Evolutionary conservation across 2,888 invertebrate genomes (phyloP).

Genomic region (Tolmerus cingulatus): DNA sequence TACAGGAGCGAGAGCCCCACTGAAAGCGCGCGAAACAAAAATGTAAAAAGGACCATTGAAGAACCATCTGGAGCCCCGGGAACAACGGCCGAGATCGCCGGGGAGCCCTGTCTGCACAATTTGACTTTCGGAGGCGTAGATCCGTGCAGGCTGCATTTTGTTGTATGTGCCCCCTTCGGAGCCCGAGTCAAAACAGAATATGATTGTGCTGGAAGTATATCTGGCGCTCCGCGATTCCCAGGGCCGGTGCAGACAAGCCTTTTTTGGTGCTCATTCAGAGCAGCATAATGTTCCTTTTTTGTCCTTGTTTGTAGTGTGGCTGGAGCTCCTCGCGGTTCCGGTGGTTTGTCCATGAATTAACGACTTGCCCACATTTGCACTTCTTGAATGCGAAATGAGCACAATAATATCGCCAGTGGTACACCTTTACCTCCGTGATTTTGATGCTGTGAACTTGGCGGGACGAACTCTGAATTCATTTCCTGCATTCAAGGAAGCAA

Average conservation of each 20-base stretch:
- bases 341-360: not conserved
- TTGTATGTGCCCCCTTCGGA: not conserved
- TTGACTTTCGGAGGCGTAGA: slow-evolving; percentile 16
- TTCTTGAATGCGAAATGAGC: not conserved
- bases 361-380: not conserved
- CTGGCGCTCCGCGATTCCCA: not conserved
- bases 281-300: slow-evolving; percentile 10
- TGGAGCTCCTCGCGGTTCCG: not conserved
- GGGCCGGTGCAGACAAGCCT: not conserved
- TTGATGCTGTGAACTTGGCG: not conserved
- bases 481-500: not conserved
- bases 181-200: slow-evolving; percentile 6
- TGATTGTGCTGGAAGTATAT: slow-evolving; percentile 8
- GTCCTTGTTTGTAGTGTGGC: not conserved
- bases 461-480: not conserved
- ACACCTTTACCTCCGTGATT: not conserved
- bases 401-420: not conserved
- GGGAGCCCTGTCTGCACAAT: not conserved
- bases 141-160: not conserved
- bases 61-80: not conserved
- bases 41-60: slow-evolving; percentile 1
- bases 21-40: not conserved
- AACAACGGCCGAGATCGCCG: not conserved
- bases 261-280: slow-evolving; percentile 1
- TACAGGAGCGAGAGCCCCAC: not conserved